Evolutionary conservation across 2,888 invertebrate genomes (phyloP).

Genomic region (Rhogogaster chlorosoma): DNA sequence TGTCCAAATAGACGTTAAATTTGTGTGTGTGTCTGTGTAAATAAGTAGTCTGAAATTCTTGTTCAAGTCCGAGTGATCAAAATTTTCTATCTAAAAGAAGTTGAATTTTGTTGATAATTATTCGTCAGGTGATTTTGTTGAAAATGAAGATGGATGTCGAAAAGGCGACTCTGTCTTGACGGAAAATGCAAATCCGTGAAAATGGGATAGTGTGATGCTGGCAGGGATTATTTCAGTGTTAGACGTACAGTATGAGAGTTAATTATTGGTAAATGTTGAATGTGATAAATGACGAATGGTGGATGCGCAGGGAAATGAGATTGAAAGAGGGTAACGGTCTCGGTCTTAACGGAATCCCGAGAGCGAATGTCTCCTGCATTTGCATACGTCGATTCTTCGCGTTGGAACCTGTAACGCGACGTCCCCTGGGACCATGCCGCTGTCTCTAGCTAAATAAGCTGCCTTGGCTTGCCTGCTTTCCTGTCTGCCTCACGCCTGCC

Average conservation of each 20-base stretch:
- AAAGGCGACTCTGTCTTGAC: neutral
- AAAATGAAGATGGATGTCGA: neutral
- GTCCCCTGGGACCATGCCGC: slow-evolving; percentile 32
- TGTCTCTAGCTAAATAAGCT: slow-evolving; percentile 44
- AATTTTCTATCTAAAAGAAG: neutral
- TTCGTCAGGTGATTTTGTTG: neutral
- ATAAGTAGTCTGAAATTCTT: neutral
- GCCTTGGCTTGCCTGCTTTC: slow-evolving; percentile 4
- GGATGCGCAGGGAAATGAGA: neutral
- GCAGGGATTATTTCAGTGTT: neutral
- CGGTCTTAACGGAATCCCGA: slow-evolving; percentile 18
- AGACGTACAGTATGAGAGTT: neutral
- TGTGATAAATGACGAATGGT: slow-evolving; percentile 19
- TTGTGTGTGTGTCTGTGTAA: too few species aligned
- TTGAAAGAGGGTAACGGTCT: slow-evolving; percentile 9
- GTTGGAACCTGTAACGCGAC: slow-evolving; percentile 39
- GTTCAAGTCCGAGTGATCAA: neutral
- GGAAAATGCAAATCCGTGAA: neutral
- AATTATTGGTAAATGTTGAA: slow-evolving; percentile 16
- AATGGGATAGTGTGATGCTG: neutral
- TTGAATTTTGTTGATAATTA: too few species aligned
- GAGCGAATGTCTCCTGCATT: slow-evolving; percentile 32
- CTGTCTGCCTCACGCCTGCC: neutral
- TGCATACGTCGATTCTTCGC: slow-evolving; percentile 42
- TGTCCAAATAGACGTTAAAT: neutral